These are phyloP conservation scores for Geotrypetes seraphini DNA, from an alignment of 2,797 vertebrate genomes.

Conservation along the genomic window DNA sequence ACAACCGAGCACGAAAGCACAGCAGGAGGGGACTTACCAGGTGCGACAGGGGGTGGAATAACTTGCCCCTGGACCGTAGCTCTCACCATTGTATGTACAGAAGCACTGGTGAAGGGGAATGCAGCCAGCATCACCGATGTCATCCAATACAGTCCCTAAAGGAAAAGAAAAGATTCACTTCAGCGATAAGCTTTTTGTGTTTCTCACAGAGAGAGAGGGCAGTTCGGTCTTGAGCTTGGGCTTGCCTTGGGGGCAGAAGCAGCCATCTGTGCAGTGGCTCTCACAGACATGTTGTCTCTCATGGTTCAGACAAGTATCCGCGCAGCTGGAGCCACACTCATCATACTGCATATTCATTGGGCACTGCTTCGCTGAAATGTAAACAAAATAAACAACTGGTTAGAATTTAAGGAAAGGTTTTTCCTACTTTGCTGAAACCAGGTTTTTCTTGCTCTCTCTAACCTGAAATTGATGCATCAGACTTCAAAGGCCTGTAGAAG, in stretches of 20 bases:
- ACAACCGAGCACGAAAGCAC: too few species aligned
- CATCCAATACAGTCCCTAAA: constrained; percentile 69
- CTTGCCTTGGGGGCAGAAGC: constrained; percentile 73
- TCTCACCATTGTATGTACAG: constrained; percentile 55
- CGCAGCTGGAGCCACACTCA: constrained; percentile 62
- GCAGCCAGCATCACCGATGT: constrained; percentile 57
- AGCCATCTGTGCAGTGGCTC: constrained; percentile 62
- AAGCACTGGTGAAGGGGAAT: constrained; percentile 51
- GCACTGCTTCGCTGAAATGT: constrained; percentile 57
- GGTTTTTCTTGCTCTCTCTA: too few species aligned
- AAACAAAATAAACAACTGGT: too few species aligned
- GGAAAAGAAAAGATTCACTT: too few species aligned
- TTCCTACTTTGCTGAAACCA: too few species aligned
- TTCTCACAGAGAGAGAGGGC: background rate
- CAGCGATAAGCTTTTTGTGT: too few species aligned
- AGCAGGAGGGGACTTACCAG: constrained; percentile 35
- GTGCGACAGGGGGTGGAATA: constrained; percentile 40
- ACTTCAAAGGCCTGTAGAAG: too few species aligned
- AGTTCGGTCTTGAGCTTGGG: background rate
- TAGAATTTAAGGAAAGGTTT: too few species aligned
- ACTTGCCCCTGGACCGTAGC: constrained; percentile 53
- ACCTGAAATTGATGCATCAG: too few species aligned
- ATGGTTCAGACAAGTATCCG: constrained; percentile 62
- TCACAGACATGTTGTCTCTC: constrained; percentile 60
- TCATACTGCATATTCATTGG: constrained; percentile 56